Evolutionary conservation across 2,113 vertebrate genomes (phyloP).

Genomic region (Cercopithecus mona): DNA sequence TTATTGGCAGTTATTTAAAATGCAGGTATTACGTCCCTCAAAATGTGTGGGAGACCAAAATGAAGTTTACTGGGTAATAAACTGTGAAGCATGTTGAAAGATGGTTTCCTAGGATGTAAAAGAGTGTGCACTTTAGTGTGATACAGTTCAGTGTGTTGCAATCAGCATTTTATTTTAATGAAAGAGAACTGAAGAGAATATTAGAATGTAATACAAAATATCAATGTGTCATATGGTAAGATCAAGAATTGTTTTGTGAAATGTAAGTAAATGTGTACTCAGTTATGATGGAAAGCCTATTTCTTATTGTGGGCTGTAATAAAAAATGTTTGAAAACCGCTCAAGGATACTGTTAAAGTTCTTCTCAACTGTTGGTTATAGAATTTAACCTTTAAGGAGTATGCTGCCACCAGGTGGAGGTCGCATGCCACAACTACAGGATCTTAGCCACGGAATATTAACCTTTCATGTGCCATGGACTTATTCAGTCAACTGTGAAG

Average conservation of each 20-base stretch:
- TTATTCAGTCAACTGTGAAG: background rate
- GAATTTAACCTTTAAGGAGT: constrained; percentile 66
- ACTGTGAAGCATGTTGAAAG: background rate
- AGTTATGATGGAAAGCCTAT: constrained; percentile 29
- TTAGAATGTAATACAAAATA: constrained; percentile 54
- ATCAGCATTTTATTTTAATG: constrained; percentile 43
- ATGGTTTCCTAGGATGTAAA: background rate
- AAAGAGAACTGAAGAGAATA: constrained; percentile 44
- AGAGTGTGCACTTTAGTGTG: background rate
- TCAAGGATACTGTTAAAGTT: constrained; percentile 31
- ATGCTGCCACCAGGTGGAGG: constrained; percentile 80
- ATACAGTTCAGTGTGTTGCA: background rate
- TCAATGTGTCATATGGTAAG: background rate
- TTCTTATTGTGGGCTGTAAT: constrained; percentile 37
- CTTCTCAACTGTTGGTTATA: constrained; percentile 18
- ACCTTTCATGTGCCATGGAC: background rate
- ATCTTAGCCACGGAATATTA: constrained; percentile 13
- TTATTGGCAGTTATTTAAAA: background rate
- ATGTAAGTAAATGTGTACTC: background rate
- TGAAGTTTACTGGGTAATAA: background rate
- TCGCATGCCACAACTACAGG: constrained; percentile 46
- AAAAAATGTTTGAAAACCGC: constrained; percentile 41
- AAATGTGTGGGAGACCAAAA: background rate
- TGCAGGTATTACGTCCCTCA: background rate
- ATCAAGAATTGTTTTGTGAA: background rate